Base-by-base conservation (phyloP, 2,888 invertebrate species). In the Apocheima hispidaria region DNA sequence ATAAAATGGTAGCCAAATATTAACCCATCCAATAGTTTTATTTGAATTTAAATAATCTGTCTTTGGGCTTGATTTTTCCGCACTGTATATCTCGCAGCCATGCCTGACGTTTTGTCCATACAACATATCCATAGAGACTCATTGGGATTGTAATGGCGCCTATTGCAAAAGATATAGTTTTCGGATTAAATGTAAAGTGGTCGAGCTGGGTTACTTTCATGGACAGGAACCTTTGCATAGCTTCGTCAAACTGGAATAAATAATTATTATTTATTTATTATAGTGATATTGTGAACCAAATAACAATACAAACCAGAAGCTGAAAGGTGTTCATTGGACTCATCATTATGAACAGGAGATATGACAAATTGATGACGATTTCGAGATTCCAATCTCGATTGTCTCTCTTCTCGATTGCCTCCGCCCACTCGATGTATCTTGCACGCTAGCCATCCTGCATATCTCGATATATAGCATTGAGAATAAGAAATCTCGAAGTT, bases 191-290 rank as follows among this genome's bases (percentile, higher is more conserved):
- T 69, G 93, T 94, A 78, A 96, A 97, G 73, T 94, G 88, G 0
- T 96, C 94, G 64, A 86, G 92, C 35, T 94, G 87, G 7, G 91
- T 93, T 0, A 88, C 89, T 77, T 94, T 94, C 94, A 97, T 94
- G 0, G 97, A 94, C 70, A 94, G 84, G 77, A 94, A 97, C 20
- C 96, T 93, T 74, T 96, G 95, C 0, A 97, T 71, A 5, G 95
- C 96, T 12, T 94, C 87, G 86, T 98, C 98, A 84, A 97, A 96
- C 98, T 98, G 88, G 44, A 87, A 87, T 9, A 12, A 21, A 21
- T 20, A 26, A 46, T 10, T 20, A 16, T 21, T 28, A 40, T n/a
- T n/a, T n/a, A n/a, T n/a, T n/a, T n/a, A n/a, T n/a, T n/a, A n/a
- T n/a, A n/a, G 7, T 46, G 26, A n/a, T 23, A 23, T 23, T 23